Base-by-base conservation (phyloP, 1,140 invertebrate species). In the Xylocopa sonorina region DNA sequence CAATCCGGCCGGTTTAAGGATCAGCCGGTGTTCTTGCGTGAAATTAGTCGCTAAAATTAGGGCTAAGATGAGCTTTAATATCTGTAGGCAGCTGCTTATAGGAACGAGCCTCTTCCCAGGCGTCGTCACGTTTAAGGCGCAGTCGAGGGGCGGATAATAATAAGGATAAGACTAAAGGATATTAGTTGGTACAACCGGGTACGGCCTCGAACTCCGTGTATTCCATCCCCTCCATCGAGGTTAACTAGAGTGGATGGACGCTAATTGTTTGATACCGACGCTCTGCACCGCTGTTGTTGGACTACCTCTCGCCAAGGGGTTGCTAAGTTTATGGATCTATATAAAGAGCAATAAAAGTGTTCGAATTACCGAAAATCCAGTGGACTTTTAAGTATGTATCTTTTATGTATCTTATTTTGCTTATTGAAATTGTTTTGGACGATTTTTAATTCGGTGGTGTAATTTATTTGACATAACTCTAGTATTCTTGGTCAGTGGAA, bases 161-260 rank as follows among this genome's bases (percentile, higher is more conserved):
- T 89, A 84, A 89, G 87, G 88, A 89, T 89, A 90, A 90, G 87
- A 90, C 87, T 87, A 78, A 89, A 90, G 84, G 90, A 89, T 91
- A 90, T 90, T 90, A 89, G 87, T 89, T 88, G 85, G 84, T 81
- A 87, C 86, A 85, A 89, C 78, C 82, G 63, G 73, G 62, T 73
- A 32, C 46, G 57, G 34, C 73, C 68, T n/a, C 63, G n/a, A 57
- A 43, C 77, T 24, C 82, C 48, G 43, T n/a, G 21, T 58, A 46
- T 67, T 67, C 63, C 69, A 72, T 57, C 71, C 83, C 62, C 48
- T 62, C 76, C 18, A 60, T 41, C n/a, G n/a, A 48, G 53, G 63
- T 74, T 81, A 80, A 68, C 60, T 71, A 48, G 53, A 67, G 48
- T 48, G 66, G 66, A 16, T 60, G 66, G 69, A 80, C 75, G 69